Conservation (phyloP, 2,888 invertebrate species). For the Cataglyphis cursor region DNA sequence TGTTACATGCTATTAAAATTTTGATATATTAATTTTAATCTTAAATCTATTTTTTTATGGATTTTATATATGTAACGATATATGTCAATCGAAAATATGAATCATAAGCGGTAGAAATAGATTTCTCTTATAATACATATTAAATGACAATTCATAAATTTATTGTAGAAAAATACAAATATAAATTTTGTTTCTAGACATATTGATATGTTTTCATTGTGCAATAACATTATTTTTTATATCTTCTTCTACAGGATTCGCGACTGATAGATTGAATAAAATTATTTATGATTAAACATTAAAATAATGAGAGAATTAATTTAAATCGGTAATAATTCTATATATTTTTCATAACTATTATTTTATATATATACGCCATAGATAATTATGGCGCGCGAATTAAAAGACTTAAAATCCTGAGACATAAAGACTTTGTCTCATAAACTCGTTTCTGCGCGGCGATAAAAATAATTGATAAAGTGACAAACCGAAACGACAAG, state of each 20-base stretch:
- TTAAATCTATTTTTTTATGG: conserved; percentile 18
- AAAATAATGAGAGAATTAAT: neutral
- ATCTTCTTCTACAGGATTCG: neutral
- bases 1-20: conserved; percentile 25
- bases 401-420: neutral
- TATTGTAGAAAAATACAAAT: conserved; percentile 9
- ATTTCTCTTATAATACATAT: conserved; percentile 16
- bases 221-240: neutral
- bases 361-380: neutral
- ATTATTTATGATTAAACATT: neutral
- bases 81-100: conserved; percentile 22
- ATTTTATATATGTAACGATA: conserved; percentile 30
- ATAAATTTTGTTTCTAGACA: neutral
- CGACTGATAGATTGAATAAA: neutral
- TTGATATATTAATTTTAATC: conserved; percentile 40
- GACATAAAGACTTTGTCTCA: conserved; percentile 8
- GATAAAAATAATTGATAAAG: conserved; percentile 25
- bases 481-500: conserved; percentile 31
- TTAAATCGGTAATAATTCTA: too few relatives aligned
- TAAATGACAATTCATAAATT: conserved; percentile 27
- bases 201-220: conserved; percentile 3
- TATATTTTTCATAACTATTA: neutral
- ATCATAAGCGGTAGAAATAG: conserved; percentile 4
- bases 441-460: conserved; percentile 15
- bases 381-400: neutral